phyloP scores from a whole-genome alignment of 2,888 invertebrate species.

The Idaea straminata region DNA sequence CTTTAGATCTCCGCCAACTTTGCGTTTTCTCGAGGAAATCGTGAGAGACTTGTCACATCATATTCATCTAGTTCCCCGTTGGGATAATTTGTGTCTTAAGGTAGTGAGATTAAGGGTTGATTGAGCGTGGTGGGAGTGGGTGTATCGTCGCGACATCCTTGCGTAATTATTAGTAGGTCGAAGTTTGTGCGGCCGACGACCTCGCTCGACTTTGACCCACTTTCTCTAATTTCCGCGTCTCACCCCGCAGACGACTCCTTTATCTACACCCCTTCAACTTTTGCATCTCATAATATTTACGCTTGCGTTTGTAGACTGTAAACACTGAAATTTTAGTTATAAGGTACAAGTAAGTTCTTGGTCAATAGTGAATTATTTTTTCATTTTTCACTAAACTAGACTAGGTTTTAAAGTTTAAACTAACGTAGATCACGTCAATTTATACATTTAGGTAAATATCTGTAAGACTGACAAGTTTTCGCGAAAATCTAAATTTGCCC shows the following conservation, averaged over 20 bases:
- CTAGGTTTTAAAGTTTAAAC: background rate
- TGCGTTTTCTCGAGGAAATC: conserved; percentile 35
- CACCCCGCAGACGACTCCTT: conserved; percentile 57
- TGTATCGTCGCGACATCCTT: conserved; percentile 54
- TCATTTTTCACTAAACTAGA: no score
- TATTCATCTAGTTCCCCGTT: conserved; percentile 36
- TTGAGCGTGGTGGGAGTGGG: conserved; percentile 28
- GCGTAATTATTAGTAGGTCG: conserved; percentile 67
- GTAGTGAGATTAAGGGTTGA: conserved; percentile 28
- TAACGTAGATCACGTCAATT: background rate
- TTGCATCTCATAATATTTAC: conserved; percentile 13
- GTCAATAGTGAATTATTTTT: no score
- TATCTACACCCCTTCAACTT: conserved; percentile 44
- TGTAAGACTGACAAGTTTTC: no score
- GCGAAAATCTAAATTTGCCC: no score
- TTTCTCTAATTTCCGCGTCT: conserved; percentile 75
- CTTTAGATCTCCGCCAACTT: conserved; percentile 36
- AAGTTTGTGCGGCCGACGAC: conserved; percentile 60
- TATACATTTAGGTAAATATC: no score
- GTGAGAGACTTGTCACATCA: conserved; percentile 40
- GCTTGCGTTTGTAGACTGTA: conserved; percentile 13
- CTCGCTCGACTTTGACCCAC: conserved; percentile 76
- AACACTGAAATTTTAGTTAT: conserved; percentile 25
- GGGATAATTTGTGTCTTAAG: conserved; percentile 34
- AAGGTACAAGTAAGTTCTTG: background rate